Conservation (phyloP, 2,888 invertebrate genomes). For the Andricus curvator region DNA sequence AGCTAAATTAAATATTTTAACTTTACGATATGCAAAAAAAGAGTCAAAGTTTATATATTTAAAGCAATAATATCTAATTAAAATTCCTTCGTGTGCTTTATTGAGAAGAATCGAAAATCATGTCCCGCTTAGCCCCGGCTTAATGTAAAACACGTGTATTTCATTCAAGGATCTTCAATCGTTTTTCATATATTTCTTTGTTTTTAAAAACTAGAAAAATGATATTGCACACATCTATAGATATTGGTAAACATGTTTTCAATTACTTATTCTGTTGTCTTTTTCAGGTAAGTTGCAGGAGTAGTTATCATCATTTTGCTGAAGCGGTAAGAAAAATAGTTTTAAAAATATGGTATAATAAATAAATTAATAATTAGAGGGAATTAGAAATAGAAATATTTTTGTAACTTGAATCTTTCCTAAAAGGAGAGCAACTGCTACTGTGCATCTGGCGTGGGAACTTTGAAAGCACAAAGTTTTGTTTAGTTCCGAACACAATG, state of each 20-base stretch:
- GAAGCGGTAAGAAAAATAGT: neutral
- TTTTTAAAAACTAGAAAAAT: neutral
- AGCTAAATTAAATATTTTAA: no score
- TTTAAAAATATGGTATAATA: neutral
- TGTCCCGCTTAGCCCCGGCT: no score
- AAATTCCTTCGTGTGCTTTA: no score
- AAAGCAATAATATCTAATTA: no score
- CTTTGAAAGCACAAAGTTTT: constrained; percentile 36
- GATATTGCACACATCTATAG: neutral
- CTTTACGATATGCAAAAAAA: no score
- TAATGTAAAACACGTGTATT: no score
- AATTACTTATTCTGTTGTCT: neutral
- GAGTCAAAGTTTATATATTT: no score
- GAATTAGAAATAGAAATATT: neutral
- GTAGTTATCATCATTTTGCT: neutral
- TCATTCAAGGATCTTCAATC: no score
- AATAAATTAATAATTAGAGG: neutral
- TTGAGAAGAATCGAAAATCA: no score
- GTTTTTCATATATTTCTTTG: no score
- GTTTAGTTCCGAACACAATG: constrained; percentile 18
- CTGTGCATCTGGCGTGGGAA: neutral
- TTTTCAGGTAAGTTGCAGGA: neutral
- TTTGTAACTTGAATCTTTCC: neutral
- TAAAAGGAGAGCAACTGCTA: constrained; percentile 4
- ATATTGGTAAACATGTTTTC: neutral